These are phyloP conservation scores for Netelia inedita DNA, from an alignment of 2,888 invertebrate genomes.

Conservation along the genomic window DNA sequence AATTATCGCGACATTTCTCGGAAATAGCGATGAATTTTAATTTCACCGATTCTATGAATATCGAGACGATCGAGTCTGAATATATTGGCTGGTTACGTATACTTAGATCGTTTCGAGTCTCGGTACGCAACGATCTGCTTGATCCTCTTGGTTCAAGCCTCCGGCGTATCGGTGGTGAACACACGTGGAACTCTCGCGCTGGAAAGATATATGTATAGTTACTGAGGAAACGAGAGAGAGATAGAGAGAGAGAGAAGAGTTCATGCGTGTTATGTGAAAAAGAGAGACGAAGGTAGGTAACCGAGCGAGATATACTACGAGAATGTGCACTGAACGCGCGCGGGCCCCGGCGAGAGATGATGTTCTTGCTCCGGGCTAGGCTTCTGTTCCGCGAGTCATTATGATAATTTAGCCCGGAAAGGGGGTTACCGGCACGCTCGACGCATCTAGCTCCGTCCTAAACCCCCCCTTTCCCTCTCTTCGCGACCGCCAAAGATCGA, in stretches of 20 bases:
- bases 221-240: background rate
- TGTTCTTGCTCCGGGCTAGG: conserved; percentile 80
- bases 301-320: conserved; percentile 41
- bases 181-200: background rate
- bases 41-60: background rate
- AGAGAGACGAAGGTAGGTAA: conserved; percentile 25
- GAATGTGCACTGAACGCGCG: conserved; percentile 54
- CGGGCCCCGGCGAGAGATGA: conserved; percentile 59
- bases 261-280: background rate
- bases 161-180: conserved; percentile 20
- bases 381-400: conserved; percentile 83
- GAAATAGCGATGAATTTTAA: no score
- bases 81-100: conserved; percentile 40
- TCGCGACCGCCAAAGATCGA: conserved; percentile 47
- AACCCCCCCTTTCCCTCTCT: conserved; percentile 28
- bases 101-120: conserved; percentile 7
- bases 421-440: conserved; percentile 80
- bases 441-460: conserved; percentile 66
- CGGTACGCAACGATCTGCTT: conserved; percentile 28
- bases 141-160: conserved; percentile 37
- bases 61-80: background rate
- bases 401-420: conserved; percentile 84
- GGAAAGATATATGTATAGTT: conserved; percentile 14
- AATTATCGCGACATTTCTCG: no score
- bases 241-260: background rate